A percentile compares a stretch with the other conserved stretches of the same genome.
These are phyloP conservation scores for Anomalospiza imberbis DNA, from an alignment of 2,797 vertebrate species.

Conservation along the genomic window DNA sequence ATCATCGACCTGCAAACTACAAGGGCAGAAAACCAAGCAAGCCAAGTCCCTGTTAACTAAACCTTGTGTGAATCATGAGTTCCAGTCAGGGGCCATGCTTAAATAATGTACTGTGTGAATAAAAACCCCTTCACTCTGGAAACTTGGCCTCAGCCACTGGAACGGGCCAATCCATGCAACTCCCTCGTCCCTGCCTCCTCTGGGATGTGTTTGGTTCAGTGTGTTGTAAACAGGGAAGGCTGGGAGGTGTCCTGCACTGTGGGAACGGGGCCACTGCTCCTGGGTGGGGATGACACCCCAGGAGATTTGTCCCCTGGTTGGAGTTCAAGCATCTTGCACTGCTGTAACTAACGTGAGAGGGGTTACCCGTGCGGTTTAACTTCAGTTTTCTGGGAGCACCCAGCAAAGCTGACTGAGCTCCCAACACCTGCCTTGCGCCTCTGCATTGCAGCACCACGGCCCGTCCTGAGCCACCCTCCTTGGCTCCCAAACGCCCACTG, in stretches of 20 bases:
- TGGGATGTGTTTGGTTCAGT: neutral
- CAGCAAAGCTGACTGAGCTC: neutral
- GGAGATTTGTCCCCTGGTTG: neutral
- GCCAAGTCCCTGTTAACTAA: neutral
- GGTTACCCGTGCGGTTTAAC: accelerated
- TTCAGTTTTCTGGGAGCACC: neutral
- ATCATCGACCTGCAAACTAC: conserved; percentile 14
- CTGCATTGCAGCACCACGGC: accelerated
- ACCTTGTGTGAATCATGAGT: conserved; percentile 50
- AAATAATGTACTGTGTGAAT: conserved; percentile 15
- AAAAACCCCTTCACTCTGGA: conserved; percentile 51
- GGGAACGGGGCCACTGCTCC: neutral
- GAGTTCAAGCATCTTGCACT: neutral
- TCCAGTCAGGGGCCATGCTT: conserved; percentile 31
- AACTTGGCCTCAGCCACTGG: conserved; percentile 55
- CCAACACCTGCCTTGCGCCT: neutral
- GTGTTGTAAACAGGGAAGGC: conserved; percentile 34
- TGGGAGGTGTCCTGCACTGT: neutral
- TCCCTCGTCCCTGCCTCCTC: conserved; percentile 29
- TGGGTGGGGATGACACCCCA: conserved; percentile 26
- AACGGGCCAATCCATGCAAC: neutral
- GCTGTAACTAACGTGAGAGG: neutral
- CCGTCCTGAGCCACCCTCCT: neutral
- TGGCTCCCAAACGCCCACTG: neutral
- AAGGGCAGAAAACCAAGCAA: neutral